Evolutionary conservation across 23 tunicate species (phyloP).

Genomic region (Styela plicata): DNA sequence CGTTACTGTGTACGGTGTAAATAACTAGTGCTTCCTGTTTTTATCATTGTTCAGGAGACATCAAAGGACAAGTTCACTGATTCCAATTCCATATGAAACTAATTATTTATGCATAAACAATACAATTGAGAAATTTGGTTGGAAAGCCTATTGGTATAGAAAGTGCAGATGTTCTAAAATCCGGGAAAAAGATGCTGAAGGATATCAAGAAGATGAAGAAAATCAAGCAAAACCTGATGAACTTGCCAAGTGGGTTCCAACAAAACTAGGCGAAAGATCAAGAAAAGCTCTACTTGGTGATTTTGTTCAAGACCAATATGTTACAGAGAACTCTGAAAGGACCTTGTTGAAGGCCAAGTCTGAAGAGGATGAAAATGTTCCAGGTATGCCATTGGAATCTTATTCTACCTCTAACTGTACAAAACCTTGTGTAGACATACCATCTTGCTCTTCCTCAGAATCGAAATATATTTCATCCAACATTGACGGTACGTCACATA

Average conservation of each 20-base stretch:
- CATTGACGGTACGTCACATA: neutral
- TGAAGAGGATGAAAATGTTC: neutral
- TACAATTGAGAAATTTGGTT: conserved; percentile 55
- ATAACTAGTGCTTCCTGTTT: neutral
- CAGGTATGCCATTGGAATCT: neutral
- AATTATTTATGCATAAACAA: conserved; percentile 65
- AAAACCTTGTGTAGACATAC: neutral
- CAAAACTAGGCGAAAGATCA: neutral
- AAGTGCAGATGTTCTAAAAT: conserved; percentile 62
- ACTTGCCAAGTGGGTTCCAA: conserved; percentile 25
- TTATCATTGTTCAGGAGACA: conserved; percentile 22
- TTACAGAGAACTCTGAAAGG: neutral
- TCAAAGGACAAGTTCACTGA: conserved; percentile 26
- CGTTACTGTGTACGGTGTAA: neutral
- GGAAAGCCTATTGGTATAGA: conserved; percentile 85
- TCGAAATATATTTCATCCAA: neutral
- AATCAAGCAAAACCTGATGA: conserved; percentile 1
- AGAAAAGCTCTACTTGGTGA: neutral
- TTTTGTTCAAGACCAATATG: neutral
- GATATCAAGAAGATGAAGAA: conserved; percentile 23
- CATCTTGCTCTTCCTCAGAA: neutral
- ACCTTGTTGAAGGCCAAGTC: neutral
- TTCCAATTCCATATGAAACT: conserved; percentile 76
- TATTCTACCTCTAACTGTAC: neutral
- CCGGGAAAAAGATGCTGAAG: conserved; percentile 26